Conservation (phyloP, 1,140 invertebrate genomes). For the Saccostrea echinata region DNA sequence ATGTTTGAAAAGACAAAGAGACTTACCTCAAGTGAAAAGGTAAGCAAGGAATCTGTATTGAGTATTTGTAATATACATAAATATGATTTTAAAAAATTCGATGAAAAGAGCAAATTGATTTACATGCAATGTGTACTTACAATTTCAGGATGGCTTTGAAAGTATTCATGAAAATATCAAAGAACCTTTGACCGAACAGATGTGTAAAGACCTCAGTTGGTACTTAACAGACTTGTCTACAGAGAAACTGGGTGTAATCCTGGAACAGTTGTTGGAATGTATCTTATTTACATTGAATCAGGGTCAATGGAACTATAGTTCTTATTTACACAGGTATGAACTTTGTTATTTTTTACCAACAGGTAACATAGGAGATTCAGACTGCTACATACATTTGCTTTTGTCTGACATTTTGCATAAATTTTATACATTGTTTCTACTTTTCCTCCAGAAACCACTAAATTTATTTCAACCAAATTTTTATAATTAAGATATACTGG, state of each 20-base stretch:
- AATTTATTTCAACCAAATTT: no score
- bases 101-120: no score
- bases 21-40: not conserved
- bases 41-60: not conserved
- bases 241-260: not conserved
- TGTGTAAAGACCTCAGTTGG: not conserved
- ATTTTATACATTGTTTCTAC: no score
- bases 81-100: no score
- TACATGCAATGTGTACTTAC: not conserved
- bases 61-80: no score
- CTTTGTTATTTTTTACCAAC: no score
- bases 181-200: not conserved
- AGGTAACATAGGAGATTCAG: no score
- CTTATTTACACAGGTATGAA: not conserved
- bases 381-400: no score
- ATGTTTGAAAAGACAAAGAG: conserved; percentile 9
- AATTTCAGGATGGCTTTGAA: not conserved
- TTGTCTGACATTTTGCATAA: no score
- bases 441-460: no score
- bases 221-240: not conserved
- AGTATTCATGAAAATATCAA: not conserved
- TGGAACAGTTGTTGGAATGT: not conserved
- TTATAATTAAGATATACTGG: no score
- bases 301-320: not conserved
- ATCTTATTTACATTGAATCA: not conserved